A percentile compares a stretch with the other conserved stretches of the same genome.
Evolutionary conservation across 2,113 vertebrate genomes (phyloP).

Genomic region (Cochlearius cochlearius): DNA sequence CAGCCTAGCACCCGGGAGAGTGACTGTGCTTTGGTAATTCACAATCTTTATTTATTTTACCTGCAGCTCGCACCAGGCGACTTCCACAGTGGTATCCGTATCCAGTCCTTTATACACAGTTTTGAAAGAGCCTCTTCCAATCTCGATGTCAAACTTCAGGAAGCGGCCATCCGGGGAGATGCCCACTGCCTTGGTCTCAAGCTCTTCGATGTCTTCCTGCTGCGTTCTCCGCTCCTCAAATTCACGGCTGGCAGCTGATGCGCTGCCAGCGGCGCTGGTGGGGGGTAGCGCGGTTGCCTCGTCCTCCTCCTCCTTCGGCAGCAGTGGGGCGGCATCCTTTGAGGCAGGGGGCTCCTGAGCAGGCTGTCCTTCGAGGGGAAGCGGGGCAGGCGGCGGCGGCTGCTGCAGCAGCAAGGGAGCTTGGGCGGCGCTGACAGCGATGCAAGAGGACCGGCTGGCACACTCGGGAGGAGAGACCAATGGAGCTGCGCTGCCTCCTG

Average conservation of each 20-base stretch:
- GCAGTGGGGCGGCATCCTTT: conserved; percentile 39
- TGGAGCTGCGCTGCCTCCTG: conserved; percentile 27
- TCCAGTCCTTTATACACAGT: conserved; percentile 98
- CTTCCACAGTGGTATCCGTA: conserved; percentile 97
- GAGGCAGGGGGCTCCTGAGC: conserved; percentile 5
- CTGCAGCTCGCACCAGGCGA: conserved; percentile 98
- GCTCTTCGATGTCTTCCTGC: conserved; percentile 94
- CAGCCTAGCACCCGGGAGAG: background rate
- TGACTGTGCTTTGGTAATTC: background rate
- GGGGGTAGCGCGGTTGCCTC: background rate
- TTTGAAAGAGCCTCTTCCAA: conserved; percentile 97
- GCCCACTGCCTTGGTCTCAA: conserved; percentile 96
- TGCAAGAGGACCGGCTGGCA: background rate
- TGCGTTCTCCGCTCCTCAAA: conserved; percentile 80
- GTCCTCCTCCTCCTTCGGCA: conserved; percentile 45
- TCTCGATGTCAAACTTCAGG: conserved; percentile 97
- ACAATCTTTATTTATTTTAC: conserved; percentile 65
- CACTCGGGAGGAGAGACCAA: conserved; percentile 44
- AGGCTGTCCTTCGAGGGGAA: conserved; percentile 2
- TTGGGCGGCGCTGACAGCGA: background rate
- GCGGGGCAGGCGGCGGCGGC: background rate
- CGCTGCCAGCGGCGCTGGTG: conserved; percentile 63
- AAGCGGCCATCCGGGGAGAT: conserved; percentile 94
- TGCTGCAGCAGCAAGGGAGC: background rate
- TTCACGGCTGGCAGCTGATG: conserved; percentile 69